These are phyloP conservation scores for Numenius arquata DNA, from an alignment of 2,113 vertebrate genomes.

Conservation along the genomic window DNA sequence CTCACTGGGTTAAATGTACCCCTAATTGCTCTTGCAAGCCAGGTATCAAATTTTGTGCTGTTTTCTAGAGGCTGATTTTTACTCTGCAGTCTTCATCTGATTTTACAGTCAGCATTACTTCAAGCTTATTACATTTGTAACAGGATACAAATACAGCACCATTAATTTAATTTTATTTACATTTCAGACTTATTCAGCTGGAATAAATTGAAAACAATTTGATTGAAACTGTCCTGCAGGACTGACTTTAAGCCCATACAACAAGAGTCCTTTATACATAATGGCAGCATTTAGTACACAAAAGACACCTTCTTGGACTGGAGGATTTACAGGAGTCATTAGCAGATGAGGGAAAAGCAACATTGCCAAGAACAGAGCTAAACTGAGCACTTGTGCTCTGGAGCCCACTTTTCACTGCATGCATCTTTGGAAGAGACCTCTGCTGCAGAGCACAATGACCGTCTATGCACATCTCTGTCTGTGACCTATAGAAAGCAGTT, in stretches of 20 bases:
- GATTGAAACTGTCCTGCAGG: constrained; percentile 75
- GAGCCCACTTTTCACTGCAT: not conserved
- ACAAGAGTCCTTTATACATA: constrained; percentile 52
- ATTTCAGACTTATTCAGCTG: constrained; percentile 72
- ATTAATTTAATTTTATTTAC: constrained; percentile 79
- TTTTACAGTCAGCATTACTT: constrained; percentile 41
- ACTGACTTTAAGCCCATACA: constrained; percentile 58
- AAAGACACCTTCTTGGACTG: constrained; percentile 31
- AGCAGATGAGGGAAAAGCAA: not conserved
- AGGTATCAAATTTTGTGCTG: not conserved
- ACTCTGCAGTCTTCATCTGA: not conserved
- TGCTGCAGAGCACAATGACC: not conserved
- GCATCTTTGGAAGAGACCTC: not conserved
- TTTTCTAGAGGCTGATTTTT: constrained; percentile 19
- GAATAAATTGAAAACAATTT: constrained; percentile 70
- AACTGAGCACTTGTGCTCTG: not conserved
- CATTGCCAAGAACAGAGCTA: not conserved
- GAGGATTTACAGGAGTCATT: constrained; percentile 13
- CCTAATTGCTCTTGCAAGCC: not conserved
- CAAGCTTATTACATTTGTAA: constrained; percentile 61
- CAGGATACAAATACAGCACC: constrained; percentile 65
- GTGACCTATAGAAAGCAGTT: not conserved
- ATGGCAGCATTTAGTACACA: constrained; percentile 43
- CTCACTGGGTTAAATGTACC: constrained; percentile 3
- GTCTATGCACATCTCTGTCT: not conserved